A percentile compares a stretch with the other conserved stretches of the same genome.
phyloP scores from a whole-genome alignment of 2,113 vertebrate genomes.

The Xenopus borealis region DNA sequence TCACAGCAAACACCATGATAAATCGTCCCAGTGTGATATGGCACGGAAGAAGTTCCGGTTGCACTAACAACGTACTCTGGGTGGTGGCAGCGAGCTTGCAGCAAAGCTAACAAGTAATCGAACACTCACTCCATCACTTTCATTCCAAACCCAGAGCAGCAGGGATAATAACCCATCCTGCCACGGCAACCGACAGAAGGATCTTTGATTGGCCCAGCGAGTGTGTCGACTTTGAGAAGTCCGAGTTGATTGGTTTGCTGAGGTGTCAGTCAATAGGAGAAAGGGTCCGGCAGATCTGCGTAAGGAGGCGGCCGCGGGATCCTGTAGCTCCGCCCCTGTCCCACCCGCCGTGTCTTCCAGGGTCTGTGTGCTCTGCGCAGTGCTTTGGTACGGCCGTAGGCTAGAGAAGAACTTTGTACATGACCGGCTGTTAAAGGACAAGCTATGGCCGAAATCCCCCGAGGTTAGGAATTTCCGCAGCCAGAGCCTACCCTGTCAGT shows the following conservation, averaged over 20 bases:
- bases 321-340: slow-evolving; percentile 12
- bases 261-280: slow-evolving; percentile 21
- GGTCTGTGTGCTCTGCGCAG: slow-evolving; percentile 14
- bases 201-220: not conserved
- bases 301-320: not conserved
- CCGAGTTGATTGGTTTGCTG: slow-evolving; percentile 1
- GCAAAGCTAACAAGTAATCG: no score
- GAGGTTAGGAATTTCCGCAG: not conserved
- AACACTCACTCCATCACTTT: no score
- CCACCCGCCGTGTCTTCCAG: slow-evolving; percentile 23
- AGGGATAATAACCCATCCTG: not conserved
- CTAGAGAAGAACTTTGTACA: not conserved
- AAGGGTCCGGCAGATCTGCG: slow-evolving; percentile 8
- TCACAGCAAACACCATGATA: no score
- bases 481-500: not conserved
- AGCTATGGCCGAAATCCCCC: not conserved
- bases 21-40: no score
- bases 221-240: not conserved
- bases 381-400: slow-evolving; percentile 2
- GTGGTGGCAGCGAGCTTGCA: no score
- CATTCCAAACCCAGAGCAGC: no score
- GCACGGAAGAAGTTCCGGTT: no score
- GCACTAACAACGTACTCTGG: no score
- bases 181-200: not conserved
- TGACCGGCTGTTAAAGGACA: not conserved